phyloP scores from a whole-genome alignment of 1,140 invertebrate genomes.

The Drosophila simulans region DNA sequence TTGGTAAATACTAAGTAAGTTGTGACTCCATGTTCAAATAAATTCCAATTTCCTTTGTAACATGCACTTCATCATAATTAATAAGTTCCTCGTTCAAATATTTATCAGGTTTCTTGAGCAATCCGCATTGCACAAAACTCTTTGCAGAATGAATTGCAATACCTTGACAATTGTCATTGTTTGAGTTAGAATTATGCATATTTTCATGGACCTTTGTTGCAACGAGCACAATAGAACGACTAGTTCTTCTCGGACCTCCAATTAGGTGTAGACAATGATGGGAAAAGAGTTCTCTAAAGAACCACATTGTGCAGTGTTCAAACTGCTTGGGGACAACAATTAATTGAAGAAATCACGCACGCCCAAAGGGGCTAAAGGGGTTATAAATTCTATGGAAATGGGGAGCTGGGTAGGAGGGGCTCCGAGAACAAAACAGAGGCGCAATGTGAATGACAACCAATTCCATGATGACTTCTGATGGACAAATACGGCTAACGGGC shows the following conservation, averaged over 20 bases:
- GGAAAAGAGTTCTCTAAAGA: conserved; percentile 39
- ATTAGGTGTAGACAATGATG: conserved; percentile 59
- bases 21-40: not conserved
- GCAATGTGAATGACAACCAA: conserved; percentile 56
- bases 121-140: conserved; percentile 20
- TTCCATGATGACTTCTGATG: conserved; percentile 62
- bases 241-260: conserved; percentile 48
- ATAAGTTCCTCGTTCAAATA: conserved; percentile 1
- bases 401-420: conserved; percentile 1
- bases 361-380: conserved; percentile 25
- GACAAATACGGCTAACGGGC: conserved; percentile 77
- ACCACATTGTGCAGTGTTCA: conserved; percentile 66
- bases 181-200: conserved; percentile 53
- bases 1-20: not conserved
- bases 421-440: conserved; percentile 20
- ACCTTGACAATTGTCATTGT: conserved; percentile 55
- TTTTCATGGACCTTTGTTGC: conserved; percentile 39
- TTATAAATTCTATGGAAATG: conserved; percentile 52
- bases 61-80: conserved; percentile 8
- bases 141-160: conserved; percentile 28
- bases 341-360: conserved; percentile 83
- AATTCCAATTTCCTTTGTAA: not conserved
- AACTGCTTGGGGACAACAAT: conserved; percentile 65
- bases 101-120: conserved; percentile 20
- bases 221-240: conserved; percentile 32